Conservation (phyloP, 1,140 invertebrate species). For the Eubasilissa regina region DNA sequence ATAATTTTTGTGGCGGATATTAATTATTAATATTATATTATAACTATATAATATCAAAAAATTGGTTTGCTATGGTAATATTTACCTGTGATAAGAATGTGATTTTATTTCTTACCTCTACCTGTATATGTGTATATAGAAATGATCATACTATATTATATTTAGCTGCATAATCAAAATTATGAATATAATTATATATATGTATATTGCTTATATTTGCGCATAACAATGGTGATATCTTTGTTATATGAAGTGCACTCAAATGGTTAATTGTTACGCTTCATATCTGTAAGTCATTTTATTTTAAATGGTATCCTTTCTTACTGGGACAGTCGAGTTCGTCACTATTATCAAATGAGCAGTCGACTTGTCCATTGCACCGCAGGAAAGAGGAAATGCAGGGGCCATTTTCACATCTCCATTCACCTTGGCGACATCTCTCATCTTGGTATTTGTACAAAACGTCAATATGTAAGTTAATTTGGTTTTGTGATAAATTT, state of each 20-base stretch:
- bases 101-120: too few species aligned
- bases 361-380: conserved; percentile 78
- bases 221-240: conserved; percentile 5
- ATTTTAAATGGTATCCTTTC: conserved; percentile 44
- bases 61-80: too few species aligned
- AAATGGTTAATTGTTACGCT: conserved; percentile 18
- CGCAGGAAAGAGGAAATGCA: conserved; percentile 74
- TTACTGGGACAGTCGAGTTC: conserved; percentile 77
- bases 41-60: too few species aligned
- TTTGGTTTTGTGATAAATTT: too few species aligned
- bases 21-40: too few species aligned
- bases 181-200: neutral
- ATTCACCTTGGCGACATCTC: conserved; percentile 67
- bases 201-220: neutral
- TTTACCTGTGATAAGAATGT: too few species aligned
- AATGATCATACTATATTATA: too few species aligned
- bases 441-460: conserved; percentile 19
- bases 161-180: neutral
- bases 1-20: too few species aligned
- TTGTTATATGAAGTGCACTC: conserved; percentile 29
- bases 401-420: conserved; percentile 79
- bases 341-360: conserved; percentile 78
- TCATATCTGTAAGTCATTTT: conserved; percentile 12
- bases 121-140: too few species aligned
- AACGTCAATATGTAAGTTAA: too few species aligned